phyloP scores from a whole-genome alignment of 2,888 invertebrate genomes.

The Mesodorylaimus sp. region DNA sequence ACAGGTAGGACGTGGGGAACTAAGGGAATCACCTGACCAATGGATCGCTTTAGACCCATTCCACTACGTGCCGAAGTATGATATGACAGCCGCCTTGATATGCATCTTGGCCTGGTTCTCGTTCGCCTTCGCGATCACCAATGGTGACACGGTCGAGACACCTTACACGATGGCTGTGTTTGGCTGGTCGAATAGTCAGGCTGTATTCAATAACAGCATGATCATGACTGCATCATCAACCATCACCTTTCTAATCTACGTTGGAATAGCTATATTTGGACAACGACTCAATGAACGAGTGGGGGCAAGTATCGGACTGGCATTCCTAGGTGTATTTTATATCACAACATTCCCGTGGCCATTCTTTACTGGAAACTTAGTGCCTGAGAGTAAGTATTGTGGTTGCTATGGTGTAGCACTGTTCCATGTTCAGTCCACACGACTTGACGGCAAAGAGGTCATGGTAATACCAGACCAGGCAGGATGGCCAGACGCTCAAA shows the following conservation, averaged over 20 bases:
- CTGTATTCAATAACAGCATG: constrained; percentile 29
- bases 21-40: too few species aligned
- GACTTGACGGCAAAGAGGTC: too few species aligned
- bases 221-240: constrained; percentile 21
- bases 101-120: constrained; percentile 29
- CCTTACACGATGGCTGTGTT: constrained; percentile 34
- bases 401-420: too few species aligned
- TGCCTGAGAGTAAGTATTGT: too few species aligned
- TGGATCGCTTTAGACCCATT: constrained; percentile 12
- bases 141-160: constrained; percentile 32
- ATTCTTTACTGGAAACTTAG: constrained; percentile 14
- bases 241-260: constrained; percentile 27
- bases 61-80: constrained; percentile 16
- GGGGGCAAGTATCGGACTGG: too few species aligned
- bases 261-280: too few species aligned
- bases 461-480: too few species aligned
- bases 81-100: constrained; percentile 16
- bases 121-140: constrained; percentile 31
- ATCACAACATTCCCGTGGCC: constrained; percentile 19
- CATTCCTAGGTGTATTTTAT: constrained; percentile 13
- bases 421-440: too few species aligned
- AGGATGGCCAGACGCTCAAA: too few species aligned
- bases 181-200: constrained; percentile 28
- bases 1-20: too few species aligned
- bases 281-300: too few species aligned